Conservation (phyloP, 2,888 invertebrate species). For the Xestobium rufovillosum region DNA sequence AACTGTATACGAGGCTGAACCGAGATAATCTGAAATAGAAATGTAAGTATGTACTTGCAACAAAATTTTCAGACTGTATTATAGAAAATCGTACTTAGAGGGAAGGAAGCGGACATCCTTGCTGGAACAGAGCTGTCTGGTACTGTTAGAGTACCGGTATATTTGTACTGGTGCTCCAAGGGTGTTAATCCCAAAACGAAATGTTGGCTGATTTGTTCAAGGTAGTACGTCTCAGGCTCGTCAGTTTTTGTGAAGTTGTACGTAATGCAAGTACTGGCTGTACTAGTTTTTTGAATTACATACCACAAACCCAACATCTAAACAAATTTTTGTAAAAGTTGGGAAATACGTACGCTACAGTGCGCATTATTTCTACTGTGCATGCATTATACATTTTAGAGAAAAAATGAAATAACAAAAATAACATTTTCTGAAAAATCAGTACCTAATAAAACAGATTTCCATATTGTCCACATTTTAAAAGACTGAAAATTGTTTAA, state of each 20-base stretch:
- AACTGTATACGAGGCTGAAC: slow-evolving; percentile 66
- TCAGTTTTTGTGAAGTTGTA: slow-evolving; percentile 67
- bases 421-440: slow-evolving; percentile 1
- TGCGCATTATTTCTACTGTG: neutral
- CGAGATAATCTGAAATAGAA: slow-evolving; percentile 56
- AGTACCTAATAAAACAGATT: neutral
- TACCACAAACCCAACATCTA: slow-evolving; percentile 77
- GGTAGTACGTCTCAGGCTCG: slow-evolving; percentile 60
- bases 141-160: slow-evolving; percentile 61
- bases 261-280: slow-evolving; percentile 69
- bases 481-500: slow-evolving; percentile 7
- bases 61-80: no score
- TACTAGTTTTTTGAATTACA: slow-evolving; percentile 75
- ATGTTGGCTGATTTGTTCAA: slow-evolving; percentile 69
- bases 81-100: slow-evolving; percentile 59
- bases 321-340: slow-evolving; percentile 22
- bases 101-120: slow-evolving; percentile 69
- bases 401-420: neutral
- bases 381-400: no score
- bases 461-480: neutral
- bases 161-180: slow-evolving; percentile 71
- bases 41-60: slow-evolving; percentile 6
- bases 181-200: slow-evolving; percentile 62
- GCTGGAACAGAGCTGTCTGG: slow-evolving; percentile 59
- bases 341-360: neutral